phyloP scores from a whole-genome alignment of 2,888 invertebrate species.

The Metallyticus violacea region DNA sequence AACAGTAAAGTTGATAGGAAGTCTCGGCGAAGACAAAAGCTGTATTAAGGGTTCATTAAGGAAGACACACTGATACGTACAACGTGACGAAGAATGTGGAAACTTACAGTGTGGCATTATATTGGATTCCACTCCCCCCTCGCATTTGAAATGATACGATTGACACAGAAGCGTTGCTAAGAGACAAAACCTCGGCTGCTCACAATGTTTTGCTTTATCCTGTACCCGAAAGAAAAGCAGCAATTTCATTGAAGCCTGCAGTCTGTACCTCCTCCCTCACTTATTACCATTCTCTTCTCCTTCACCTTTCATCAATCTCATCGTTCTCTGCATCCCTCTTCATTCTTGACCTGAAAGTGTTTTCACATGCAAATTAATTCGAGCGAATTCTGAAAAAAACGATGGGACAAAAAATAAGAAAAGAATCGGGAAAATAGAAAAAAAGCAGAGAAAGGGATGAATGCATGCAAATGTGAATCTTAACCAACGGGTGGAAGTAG shows the following conservation, averaged over 20 bases:
- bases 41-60: not conserved
- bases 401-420: not conserved
- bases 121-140: not conserved
- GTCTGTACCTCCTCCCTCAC: not conserved
- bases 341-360: conserved; percentile 20
- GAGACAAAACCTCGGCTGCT: not conserved
- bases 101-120: not conserved
- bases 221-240: not conserved
- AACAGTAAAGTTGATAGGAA: not conserved
- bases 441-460: not conserved
- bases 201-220: not conserved
- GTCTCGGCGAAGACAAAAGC: not conserved
- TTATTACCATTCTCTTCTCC: not conserved
- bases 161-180: not conserved
- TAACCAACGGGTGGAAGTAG: not conserved
- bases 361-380: conserved; percentile 26
- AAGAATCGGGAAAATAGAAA: too few relatives aligned
- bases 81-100: not conserved
- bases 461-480: not conserved
- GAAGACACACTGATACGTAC: not conserved
- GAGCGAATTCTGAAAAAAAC: conserved; percentile 7
- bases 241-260: not conserved
- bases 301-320: not conserved
- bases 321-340: not conserved
- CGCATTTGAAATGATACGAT: not conserved